Evolutionary conservation across 2,113 vertebrate species (phyloP).

Genomic region (Rana temporaria): DNA sequence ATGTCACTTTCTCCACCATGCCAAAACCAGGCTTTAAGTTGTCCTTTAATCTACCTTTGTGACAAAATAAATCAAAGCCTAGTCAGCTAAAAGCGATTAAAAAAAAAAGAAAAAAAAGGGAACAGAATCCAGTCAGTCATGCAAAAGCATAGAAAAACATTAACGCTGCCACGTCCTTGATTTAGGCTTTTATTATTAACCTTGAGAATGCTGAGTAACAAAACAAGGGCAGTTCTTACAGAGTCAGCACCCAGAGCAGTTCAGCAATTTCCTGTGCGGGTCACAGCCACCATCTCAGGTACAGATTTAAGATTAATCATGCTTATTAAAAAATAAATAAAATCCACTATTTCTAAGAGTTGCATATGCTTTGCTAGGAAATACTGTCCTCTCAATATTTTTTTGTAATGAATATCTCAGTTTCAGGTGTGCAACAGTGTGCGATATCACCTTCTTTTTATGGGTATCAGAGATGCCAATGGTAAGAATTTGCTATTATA

Average conservation of each 20-base stretch:
- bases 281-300: too few relatives aligned
- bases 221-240: background rate
- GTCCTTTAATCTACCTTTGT: conserved; percentile 22
- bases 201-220: conserved; percentile 30
- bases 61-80: background rate
- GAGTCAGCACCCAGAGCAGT: background rate
- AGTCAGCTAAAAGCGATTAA: conserved; percentile 31
- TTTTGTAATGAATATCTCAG: too few relatives aligned
- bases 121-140: conserved; percentile 25
- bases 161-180: conserved; percentile 21
- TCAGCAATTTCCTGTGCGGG: background rate
- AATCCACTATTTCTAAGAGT: too few relatives aligned
- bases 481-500: too few relatives aligned
- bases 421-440: too few relatives aligned
- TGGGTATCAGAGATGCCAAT: too few relatives aligned
- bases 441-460: too few relatives aligned
- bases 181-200: conserved; percentile 46
- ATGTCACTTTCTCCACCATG: background rate
- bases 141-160: conserved; percentile 29
- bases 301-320: too few relatives aligned
- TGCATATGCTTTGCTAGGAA: too few relatives aligned
- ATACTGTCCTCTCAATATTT: too few relatives aligned
- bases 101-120: background rate
- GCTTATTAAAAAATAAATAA: too few relatives aligned
- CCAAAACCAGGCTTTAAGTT: conserved; percentile 12